A percentile compares a stretch with the other conserved stretches of the same genome.
phyloP scores from a whole-genome alignment of 2,113 vertebrate species.

The Marcusenius ussheri region DNA sequence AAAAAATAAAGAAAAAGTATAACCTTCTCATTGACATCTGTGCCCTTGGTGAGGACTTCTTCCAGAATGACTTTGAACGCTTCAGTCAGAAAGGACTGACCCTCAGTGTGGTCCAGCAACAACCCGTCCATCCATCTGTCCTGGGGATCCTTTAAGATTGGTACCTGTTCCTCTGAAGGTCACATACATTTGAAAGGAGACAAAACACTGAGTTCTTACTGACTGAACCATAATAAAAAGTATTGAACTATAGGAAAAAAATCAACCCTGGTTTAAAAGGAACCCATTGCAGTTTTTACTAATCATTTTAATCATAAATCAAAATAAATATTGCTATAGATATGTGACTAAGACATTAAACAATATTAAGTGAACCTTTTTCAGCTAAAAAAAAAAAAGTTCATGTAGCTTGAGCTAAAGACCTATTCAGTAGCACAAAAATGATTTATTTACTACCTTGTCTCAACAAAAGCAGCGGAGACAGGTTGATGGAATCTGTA shows the following conservation, averaged over 20 bases:
- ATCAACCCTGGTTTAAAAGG: neutral
- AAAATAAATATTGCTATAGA: neutral
- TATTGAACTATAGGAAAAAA: neutral
- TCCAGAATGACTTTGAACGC: conserved; percentile 67
- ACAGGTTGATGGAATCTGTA: neutral
- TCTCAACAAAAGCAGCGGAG: neutral
- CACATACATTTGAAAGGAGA: neutral
- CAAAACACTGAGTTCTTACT: conserved; percentile 1
- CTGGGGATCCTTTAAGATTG: neutral
- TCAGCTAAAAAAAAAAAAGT: neutral
- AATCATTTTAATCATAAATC: neutral
- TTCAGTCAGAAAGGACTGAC: conserved; percentile 61
- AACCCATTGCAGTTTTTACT: neutral
- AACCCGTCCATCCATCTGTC: conserved; percentile 16
- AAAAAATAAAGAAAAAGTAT: neutral
- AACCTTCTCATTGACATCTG: conserved; percentile 67
- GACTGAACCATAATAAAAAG: neutral
- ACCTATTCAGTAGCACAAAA: neutral
- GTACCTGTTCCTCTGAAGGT: neutral
- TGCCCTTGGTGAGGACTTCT: conserved; percentile 61
- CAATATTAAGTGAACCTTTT: neutral
- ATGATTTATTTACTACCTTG: neutral
- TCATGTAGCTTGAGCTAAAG: neutral
- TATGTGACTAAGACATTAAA: neutral
- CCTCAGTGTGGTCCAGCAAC: conserved; percentile 30